Conservation (phyloP, 2,113 vertebrate genomes). For the Carassius gibelio region DNA sequence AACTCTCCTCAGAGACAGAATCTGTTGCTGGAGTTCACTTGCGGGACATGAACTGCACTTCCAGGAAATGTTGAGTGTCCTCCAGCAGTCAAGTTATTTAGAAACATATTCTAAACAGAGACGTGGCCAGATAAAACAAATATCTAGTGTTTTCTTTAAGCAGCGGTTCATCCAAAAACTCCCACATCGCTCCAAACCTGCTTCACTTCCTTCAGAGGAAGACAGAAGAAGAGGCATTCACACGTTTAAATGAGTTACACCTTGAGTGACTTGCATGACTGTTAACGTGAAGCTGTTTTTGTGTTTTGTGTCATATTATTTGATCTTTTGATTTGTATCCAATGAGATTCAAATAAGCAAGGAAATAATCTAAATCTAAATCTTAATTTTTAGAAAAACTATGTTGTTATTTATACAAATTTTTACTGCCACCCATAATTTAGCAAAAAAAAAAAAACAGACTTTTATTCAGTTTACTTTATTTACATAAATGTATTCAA, state of each 20-base stretch:
- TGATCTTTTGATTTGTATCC: not conserved
- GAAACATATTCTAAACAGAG: not conserved
- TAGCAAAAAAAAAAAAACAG: not conserved
- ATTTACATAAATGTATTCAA: too few species aligned
- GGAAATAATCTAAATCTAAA: not conserved
- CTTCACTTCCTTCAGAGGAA: not conserved
- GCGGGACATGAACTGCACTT: not conserved
- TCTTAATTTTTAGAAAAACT: too few species aligned
- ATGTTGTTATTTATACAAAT: not conserved
- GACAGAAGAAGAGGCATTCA: not conserved
- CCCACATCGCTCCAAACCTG: not conserved
- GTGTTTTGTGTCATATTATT: not conserved
- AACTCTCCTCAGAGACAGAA: not conserved
- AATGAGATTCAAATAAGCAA: not conserved
- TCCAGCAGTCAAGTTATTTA: not conserved
- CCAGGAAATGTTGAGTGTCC: not conserved
- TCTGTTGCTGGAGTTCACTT: not conserved
- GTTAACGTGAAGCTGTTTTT: not conserved
- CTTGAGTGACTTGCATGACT: not conserved
- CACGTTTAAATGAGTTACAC: not conserved
- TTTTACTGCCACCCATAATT: not conserved
- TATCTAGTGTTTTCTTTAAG: not conserved
- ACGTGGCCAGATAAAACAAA: not conserved
- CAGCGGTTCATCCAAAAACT: not conserved
- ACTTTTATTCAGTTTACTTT: too few species aligned